phyloP scores from a whole-genome alignment of 2,113 vertebrate genomes.

The Hippocampus mohnikei region DNA sequence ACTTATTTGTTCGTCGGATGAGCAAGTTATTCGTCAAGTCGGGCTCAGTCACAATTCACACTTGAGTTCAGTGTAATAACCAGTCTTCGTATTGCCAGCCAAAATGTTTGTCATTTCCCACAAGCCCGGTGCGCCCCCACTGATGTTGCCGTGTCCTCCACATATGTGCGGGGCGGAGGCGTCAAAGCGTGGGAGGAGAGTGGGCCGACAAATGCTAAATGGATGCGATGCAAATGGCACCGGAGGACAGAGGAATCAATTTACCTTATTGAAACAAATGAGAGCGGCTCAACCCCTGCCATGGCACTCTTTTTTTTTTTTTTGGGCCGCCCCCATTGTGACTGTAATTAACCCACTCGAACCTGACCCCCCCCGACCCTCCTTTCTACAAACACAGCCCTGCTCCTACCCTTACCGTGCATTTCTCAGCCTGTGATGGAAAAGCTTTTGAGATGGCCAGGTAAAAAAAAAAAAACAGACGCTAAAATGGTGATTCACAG shows the following conservation, averaged over 20 bases:
- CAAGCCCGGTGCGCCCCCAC: constrained; percentile 58
- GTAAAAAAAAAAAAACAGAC: constrained; percentile 47
- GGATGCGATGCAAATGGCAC: constrained; percentile 72
- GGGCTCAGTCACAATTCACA: too few relatives aligned
- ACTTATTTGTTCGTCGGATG: too few relatives aligned
- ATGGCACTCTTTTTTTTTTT: constrained; percentile 28
- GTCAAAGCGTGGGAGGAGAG: constrained; percentile 33
- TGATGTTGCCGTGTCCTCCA: constrained; percentile 54
- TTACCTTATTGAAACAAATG: constrained; percentile 79
- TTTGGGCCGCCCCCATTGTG: constrained; percentile 63
- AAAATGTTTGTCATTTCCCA: background rate
- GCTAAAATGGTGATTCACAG: constrained; percentile 66
- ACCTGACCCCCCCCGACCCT: constrained; percentile 56
- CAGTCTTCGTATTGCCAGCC: background rate
- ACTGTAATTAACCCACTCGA: constrained; percentile 69
- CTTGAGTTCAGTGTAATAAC: too few relatives aligned
- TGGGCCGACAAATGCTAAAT: constrained; percentile 61
- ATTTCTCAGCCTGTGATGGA: constrained; percentile 73
- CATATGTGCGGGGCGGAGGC: constrained; percentile 41
- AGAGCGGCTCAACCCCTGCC: constrained; percentile 59
- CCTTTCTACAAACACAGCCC: constrained; percentile 38
- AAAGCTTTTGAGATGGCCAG: constrained; percentile 56
- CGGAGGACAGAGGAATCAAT: constrained; percentile 74
- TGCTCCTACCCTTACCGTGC: constrained; percentile 27
- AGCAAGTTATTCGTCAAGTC: too few relatives aligned